Conservation (phyloP, 2,113 vertebrate genomes). For the Falcunculus frontatus region DNA sequence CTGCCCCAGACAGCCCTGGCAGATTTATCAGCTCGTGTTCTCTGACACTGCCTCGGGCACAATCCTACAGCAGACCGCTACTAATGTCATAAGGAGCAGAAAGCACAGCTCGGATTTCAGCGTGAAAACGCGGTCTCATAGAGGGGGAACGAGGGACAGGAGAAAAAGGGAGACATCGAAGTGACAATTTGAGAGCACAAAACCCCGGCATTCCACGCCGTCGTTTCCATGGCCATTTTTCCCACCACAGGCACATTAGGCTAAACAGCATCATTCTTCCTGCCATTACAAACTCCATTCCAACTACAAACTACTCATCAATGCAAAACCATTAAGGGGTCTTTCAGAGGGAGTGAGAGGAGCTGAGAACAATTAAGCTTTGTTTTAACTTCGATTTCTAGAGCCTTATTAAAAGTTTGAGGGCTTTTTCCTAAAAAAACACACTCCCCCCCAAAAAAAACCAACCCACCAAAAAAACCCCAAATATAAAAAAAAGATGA, state of each 20-base stretch:
- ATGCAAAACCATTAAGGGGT: neutral
- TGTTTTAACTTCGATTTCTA: neutral
- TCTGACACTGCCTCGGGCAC: neutral
- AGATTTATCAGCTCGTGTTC: neutral
- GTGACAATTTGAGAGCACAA: neutral
- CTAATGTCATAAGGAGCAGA: neutral
- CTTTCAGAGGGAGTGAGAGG: neutral
- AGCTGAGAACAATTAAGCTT: neutral
- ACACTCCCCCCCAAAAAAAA: neutral
- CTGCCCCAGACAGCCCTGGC: neutral
- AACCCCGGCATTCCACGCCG: neutral
- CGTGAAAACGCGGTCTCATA: neutral
- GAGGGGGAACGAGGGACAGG: fast-evolving
- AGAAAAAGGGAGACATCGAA: neutral
- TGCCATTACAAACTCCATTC: neutral
- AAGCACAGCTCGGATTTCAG: neutral
- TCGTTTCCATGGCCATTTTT: neutral
- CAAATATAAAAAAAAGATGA: neutral
- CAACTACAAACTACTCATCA: neutral
- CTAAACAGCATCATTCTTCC: neutral
- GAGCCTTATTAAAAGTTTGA: neutral
- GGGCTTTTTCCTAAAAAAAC: fast-evolving
- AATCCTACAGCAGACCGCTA: neutral
- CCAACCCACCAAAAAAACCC: neutral
- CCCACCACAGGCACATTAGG: neutral